phyloP scores from a whole-genome alignment of 1,140 invertebrate genomes.

The Sesamia nonagrioides region DNA sequence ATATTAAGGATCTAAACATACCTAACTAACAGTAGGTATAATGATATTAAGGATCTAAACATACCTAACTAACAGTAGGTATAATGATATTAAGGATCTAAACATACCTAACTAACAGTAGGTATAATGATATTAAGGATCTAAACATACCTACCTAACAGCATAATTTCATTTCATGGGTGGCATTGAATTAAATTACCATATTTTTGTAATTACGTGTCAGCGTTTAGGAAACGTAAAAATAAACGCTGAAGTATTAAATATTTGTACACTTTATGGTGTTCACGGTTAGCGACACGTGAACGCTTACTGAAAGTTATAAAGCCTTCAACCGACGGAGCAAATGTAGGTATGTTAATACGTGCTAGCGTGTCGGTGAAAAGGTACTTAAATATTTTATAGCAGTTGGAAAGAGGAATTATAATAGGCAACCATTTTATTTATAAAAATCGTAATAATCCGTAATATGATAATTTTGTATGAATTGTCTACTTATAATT shows the following conservation, averaged over 20 bases:
- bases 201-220: background rate
- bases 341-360: constrained; percentile 12
- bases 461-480: background rate
- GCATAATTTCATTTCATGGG: background rate
- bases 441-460: too few relatives aligned
- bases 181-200: constrained; percentile 9
- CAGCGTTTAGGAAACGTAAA: background rate
- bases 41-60: too few relatives aligned
- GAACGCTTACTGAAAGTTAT: background rate
- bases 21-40: too few relatives aligned
- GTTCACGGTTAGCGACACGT: constrained; percentile 5
- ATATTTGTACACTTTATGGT: background rate
- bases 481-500: background rate
- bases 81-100: too few relatives aligned
- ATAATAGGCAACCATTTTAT: too few relatives aligned
- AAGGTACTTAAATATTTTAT: background rate
- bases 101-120: too few relatives aligned
- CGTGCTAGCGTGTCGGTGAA: background rate
- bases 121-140: background rate
- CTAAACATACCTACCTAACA: background rate
- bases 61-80: too few relatives aligned
- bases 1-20: too few relatives aligned
- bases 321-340: background rate
- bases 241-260: background rate
- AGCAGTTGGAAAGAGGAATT: background rate